A percentile compares a stretch with the other conserved stretches of the same genome.
These are phyloP conservation scores for Heterotis niloticus DNA, from an alignment of 2,113 vertebrate species.

Conservation along the genomic window DNA sequence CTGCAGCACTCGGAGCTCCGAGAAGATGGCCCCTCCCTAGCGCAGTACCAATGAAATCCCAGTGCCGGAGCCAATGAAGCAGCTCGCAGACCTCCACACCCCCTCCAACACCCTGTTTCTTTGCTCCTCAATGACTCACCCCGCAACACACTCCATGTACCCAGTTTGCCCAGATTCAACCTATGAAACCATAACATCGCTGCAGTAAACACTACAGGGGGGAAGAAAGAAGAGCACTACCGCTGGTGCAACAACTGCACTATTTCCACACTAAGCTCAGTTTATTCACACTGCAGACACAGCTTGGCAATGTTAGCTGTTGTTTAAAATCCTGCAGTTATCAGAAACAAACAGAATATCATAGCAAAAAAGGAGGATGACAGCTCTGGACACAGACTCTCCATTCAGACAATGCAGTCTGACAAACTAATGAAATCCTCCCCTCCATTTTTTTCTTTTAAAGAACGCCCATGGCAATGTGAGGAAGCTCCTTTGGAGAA, in stretches of 20 bases:
- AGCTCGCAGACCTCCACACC: neutral
- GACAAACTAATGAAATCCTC: neutral
- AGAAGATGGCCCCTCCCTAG: neutral
- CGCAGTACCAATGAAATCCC: neutral
- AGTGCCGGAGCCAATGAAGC: neutral
- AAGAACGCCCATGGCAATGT: neutral
- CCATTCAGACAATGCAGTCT: neutral
- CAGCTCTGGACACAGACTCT: neutral
- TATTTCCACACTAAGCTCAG: no score
- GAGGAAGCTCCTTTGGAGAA: neutral
- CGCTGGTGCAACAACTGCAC: no score
- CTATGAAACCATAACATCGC: no score
- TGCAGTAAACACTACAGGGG: no score
- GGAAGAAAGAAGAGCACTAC: no score
- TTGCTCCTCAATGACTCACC: neutral
- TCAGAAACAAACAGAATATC: neutral
- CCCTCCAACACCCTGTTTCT: neutral
- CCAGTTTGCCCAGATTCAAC: no score
- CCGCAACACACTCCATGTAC: no score
- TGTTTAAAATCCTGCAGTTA: neutral
- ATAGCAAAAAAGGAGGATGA: neutral
- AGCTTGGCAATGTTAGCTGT: neutral
- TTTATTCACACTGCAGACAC: neutral
- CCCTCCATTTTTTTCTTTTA: neutral
- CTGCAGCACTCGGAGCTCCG: neutral